phyloP scores from a whole-genome alignment of 2,888 invertebrate genomes.

The Rotaria magnacalcarata region DNA sequence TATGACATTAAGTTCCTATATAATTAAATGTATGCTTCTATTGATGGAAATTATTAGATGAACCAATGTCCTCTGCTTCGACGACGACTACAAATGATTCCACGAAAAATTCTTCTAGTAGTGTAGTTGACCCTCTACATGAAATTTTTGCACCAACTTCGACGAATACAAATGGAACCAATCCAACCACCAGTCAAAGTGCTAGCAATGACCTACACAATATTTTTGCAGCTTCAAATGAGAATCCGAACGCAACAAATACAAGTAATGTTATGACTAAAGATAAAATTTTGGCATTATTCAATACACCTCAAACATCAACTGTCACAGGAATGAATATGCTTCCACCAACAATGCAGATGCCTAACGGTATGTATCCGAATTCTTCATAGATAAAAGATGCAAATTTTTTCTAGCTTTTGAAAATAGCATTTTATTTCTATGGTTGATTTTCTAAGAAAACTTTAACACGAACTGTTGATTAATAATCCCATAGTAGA shows the following conservation, averaged over 20 bases:
- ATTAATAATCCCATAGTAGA: too few species aligned
- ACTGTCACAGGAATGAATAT: background rate
- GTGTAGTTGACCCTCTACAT: background rate
- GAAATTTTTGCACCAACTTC: background rate
- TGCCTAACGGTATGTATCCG: too few species aligned
- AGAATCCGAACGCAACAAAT: background rate
- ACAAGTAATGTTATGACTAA: background rate
- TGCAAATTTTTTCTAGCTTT: too few species aligned
- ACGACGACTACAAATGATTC: background rate
- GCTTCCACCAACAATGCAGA: background rate
- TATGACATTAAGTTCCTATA: background rate
- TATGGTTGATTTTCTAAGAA: too few species aligned
- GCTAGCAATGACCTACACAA: background rate
- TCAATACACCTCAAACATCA: background rate
- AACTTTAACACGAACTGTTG: too few species aligned
- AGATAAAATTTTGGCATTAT: constrained; percentile 20
- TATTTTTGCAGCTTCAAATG: background rate
- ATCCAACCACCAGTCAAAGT: background rate
- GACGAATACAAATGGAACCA: background rate
- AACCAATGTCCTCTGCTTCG: background rate
- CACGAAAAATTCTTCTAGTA: background rate
- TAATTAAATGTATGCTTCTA: background rate
- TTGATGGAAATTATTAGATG: background rate
- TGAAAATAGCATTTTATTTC: too few species aligned
- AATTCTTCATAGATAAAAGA: too few species aligned